Conservation (phyloP, 2,888 invertebrate species). For the Drosophila paracracens region DNA sequence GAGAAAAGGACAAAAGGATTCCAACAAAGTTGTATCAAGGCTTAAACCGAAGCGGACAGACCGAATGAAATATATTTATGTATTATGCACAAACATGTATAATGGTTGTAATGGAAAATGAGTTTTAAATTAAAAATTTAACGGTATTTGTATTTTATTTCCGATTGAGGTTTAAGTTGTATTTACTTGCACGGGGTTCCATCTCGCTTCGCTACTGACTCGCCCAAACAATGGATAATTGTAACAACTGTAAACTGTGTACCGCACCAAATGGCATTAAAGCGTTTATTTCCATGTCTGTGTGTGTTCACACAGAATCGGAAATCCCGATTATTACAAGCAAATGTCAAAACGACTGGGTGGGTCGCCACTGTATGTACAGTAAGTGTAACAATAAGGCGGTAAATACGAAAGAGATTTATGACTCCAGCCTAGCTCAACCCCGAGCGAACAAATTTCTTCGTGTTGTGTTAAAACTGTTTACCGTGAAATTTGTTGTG, state of each 20-base stretch:
- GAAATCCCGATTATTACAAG: slow-evolving; percentile 76
- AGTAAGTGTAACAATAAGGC: slow-evolving; percentile 54
- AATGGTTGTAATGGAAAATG: slow-evolving; percentile 24
- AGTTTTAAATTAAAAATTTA: slow-evolving; percentile 49
- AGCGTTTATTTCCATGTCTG: slow-evolving; percentile 65
- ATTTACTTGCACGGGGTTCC: slow-evolving; percentile 59
- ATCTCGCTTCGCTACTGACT: slow-evolving; percentile 49
- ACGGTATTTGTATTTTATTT: slow-evolving; percentile 41
- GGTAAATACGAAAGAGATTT: slow-evolving; percentile 71
- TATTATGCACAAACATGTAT: not conserved
- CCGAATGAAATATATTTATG: not conserved
- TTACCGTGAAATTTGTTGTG: slow-evolving; percentile 80
- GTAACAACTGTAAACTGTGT: slow-evolving; percentile 77
- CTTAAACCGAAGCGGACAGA: not conserved
- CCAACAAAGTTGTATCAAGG: not conserved
- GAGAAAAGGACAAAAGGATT: not conserved
- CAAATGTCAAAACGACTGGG: slow-evolving; percentile 76
- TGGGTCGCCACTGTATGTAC: slow-evolving; percentile 41
- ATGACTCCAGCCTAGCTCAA: slow-evolving; percentile 54
- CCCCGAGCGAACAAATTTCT: slow-evolving; percentile 53
- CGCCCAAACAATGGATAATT: slow-evolving; percentile 70
- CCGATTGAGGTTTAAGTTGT: slow-evolving; percentile 27
- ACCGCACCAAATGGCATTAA: slow-evolving; percentile 74
- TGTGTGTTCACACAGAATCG: slow-evolving; percentile 55
- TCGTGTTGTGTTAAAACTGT: slow-evolving; percentile 66